A percentile compares a stretch with the other conserved stretches of the same genome.
Conservation (phyloP, 2,888 invertebrate genomes). For the Acanthosoma haemorrhoidale region DNA sequence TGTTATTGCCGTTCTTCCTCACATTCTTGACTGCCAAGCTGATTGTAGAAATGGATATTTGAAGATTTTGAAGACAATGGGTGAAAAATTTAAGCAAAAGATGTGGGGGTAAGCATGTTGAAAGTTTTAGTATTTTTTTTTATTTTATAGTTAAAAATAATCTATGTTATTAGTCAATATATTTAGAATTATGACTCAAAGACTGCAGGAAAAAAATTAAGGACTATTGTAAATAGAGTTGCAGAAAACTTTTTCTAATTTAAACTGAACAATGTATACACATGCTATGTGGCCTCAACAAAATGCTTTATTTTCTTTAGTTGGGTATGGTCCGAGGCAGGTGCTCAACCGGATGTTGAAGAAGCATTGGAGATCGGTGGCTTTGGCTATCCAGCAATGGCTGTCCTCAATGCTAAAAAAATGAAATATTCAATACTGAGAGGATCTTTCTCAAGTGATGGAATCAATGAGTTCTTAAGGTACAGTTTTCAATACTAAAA, state of each 20-base stretch:
- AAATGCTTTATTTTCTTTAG: conserved; percentile 49
- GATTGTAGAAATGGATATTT: conserved; percentile 86
- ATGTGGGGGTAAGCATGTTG: conserved; percentile 72
- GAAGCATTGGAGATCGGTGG: conserved; percentile 89
- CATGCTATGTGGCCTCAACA: too few relatives aligned
- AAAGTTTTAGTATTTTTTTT: neutral
- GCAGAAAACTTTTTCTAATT: too few relatives aligned
- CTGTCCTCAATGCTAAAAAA: conserved; percentile 92
- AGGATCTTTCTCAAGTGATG: conserved; percentile 89
- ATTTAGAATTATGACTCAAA: neutral
- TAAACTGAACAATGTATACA: too few relatives aligned
- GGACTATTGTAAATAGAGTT: too few relatives aligned
- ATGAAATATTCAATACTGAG: conserved; percentile 90
- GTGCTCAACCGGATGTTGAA: conserved; percentile 76
- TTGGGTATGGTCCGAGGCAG: conserved; percentile 95
- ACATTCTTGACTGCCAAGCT: conserved; percentile 93
- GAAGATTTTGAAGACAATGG: conserved; percentile 62
- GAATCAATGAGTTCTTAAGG: conserved; percentile 91
- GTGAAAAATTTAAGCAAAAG: conserved; percentile 89
- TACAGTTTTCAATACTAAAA: too few relatives aligned
- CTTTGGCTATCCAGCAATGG: conserved; percentile 98
- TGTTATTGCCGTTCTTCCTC: conserved; percentile 85
- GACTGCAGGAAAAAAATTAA: neutral
- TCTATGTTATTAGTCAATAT: neutral
- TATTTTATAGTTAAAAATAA: neutral